Evolutionary conservation across 2,888 invertebrate species (phyloP), one percentile per base, ranked within the genome.

Genomic region (Vandiemenella viatica): DNA sequence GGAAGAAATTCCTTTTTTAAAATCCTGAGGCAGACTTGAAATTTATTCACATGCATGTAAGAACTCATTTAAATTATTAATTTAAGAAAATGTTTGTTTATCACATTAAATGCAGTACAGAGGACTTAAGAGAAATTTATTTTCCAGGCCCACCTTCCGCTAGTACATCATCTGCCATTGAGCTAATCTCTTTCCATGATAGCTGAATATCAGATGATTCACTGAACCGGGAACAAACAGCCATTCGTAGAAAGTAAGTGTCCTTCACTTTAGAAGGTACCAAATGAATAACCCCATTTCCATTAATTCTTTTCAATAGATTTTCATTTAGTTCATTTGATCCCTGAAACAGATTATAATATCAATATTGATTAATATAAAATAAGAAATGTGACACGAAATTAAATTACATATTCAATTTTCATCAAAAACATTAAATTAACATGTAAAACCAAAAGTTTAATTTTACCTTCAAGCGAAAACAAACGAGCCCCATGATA

Each of bases 401-500:
- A 10, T 23, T 8, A 6, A 23, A 23, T 23, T 10, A 23, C 26
- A n/a, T n/a, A n/a, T n/a, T n/a, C n/a, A n/a, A n/a, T n/a, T n/a
- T n/a, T n/a, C n/a, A n/a, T n/a, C n/a, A 23, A 23, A 23, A 8
- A 8, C 26, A 23, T 8, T 23, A 8, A 23, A 23, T 8, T 23
- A 23, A 23, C 10, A 8, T 23, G 10, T 23, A 23, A 10, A 23
- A 23, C 6, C 10, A 10, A 23, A 23, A 23, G 26, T n/a, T n/a
- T 23, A 32, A 43, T 51, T 21, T 55, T 61, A 72, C 80, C 73
- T 92, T 95, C 13, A 97, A 66, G 57, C 92, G 75, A 71, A 98
- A 99, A 69, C 97, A 98, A 23, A 96, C 95, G 15, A 98, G 74
- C 1, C 95, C 97, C 77, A 98, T 79, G n/a, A 81, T 74, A 5